phyloP scores from a whole-genome alignment of 2,113 vertebrate species.

The Dolichallabes microphthalmus region DNA sequence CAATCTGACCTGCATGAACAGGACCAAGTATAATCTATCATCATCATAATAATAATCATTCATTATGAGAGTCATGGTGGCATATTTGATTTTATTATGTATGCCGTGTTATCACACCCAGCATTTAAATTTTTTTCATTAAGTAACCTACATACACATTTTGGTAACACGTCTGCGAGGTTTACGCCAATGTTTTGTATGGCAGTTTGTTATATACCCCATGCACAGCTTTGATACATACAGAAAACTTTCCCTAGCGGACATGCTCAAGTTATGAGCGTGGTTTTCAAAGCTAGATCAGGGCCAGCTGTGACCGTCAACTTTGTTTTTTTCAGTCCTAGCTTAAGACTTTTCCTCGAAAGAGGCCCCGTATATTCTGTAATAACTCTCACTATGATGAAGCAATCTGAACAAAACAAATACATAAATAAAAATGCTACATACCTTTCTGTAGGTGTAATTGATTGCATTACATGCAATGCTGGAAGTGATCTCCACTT shows the following conservation, averaged over 20 bases:
- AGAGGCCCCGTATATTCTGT: no score
- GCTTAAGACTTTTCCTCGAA: neutral
- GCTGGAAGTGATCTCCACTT: no score
- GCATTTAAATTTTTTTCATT: neutral
- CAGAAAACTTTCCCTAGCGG: neutral
- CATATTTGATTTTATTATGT: conserved; percentile 23
- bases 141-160: conserved; percentile 29
- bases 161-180: conserved; percentile 32
- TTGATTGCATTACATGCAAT: no score
- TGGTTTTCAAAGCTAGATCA: neutral
- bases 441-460: no score
- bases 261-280: neutral
- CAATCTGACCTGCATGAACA: neutral
- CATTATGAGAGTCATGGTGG: conserved; percentile 23
- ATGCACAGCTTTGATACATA: neutral
- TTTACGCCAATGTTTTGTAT: neutral
- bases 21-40: neutral
- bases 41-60: neutral
- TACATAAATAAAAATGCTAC: no score
- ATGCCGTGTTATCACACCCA: conserved; percentile 11
- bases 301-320: neutral
- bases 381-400: no score
- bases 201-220: neutral
- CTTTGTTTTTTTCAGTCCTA: neutral
- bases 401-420: no score